A percentile compares a stretch with the other conserved stretches of the same genome.
These are phyloP conservation scores for Lordiphosa clarofinis DNA, from an alignment of 1,140 invertebrate species.

Conservation along the genomic window DNA sequence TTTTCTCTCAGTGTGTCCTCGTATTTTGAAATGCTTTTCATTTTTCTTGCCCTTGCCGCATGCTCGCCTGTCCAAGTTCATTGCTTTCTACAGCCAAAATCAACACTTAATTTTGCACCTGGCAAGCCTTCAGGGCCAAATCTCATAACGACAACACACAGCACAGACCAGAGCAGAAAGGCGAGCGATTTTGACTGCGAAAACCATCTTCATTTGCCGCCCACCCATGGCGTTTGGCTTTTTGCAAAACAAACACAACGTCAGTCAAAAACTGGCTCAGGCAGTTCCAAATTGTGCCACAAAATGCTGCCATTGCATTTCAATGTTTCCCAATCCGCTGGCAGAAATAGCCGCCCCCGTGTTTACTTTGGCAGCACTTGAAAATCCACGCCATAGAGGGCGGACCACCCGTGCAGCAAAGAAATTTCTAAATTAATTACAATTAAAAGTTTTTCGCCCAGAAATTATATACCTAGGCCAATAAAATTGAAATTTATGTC, in stretches of 20 bases:
- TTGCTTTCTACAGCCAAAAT: conserved; percentile 13
- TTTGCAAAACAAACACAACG: conserved; percentile 77
- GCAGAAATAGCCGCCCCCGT: conserved; percentile 65
- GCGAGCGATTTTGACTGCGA: background rate
- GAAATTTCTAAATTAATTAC: conserved; percentile 68
- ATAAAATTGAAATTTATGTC: conserved; percentile 76
- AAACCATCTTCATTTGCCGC: conserved; percentile 25
- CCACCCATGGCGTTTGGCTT: conserved; percentile 71
- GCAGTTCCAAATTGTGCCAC: conserved; percentile 4
- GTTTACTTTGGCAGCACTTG: conserved; percentile 75
- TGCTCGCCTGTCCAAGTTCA: conserved; percentile 27
- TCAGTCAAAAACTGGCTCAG: conserved; percentile 53
- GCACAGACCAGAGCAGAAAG: background rate
- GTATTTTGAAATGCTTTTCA: no score
- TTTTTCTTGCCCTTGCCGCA: background rate
- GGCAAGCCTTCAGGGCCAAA: conserved; percentile 10
- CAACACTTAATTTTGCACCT: conserved; percentile 30
- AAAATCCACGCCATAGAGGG: conserved; percentile 27
- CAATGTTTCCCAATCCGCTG: conserved; percentile 48
- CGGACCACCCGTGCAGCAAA: conserved; percentile 51
- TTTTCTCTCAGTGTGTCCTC: no score
- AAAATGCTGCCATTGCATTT: conserved; percentile 51
- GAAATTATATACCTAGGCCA: conserved; percentile 57
- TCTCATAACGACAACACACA: conserved; percentile 1
- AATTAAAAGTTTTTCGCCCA: conserved; percentile 62